Base-by-base conservation (phyloP, 2,888 invertebrate species). In the Scaptomyza flava region DNA sequence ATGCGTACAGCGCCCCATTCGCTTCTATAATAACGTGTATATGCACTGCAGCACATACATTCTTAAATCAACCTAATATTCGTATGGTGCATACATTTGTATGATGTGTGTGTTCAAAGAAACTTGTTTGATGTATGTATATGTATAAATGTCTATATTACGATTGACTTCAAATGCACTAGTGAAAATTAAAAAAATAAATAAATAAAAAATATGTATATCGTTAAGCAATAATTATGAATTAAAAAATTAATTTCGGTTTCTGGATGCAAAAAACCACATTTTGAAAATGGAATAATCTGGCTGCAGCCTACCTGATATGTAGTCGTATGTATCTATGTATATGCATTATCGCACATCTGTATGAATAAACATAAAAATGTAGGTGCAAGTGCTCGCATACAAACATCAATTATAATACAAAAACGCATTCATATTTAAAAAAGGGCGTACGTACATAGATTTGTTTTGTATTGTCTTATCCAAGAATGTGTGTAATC, bases 61-160 rank as follows among this genome's bases (percentile, higher is more conserved):
- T 54, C 12, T 31, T 17, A 41, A 9, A 41, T n/a, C 31, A 58
- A 50, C n/a, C 42, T 58, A 34, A 48, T 54, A 51, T 68, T 51
- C 45, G 33, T 68, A 14, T n/a, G 12, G 50, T 60, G n/a, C 31
- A 38, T 58, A 20, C 34, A 50, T 47, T 50, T 46, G 14, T 53
- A 56, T 63, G 65, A 48, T 42, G n/a, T 60, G 20, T 23, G 48
- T 54, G 51, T 74, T 43, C 33, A 61, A 41, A 54, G 54, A 77
- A 72, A 73, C 77, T 73, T 77, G 73, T 73, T 73, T 73, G 61
- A 48, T 59, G 68, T 47, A 41, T 50, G 30, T 23, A 11, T 46
- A 12, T 30, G 38, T 51, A n/a, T n/a, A n/a, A n/a, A 45, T 48
- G 33, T 65, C 36, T 42, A 38, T 52, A 34, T 59, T 30, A 6